phyloP scores from a whole-genome alignment of 2,113 vertebrate genomes.

The Neodon shergylaensis region DNA sequence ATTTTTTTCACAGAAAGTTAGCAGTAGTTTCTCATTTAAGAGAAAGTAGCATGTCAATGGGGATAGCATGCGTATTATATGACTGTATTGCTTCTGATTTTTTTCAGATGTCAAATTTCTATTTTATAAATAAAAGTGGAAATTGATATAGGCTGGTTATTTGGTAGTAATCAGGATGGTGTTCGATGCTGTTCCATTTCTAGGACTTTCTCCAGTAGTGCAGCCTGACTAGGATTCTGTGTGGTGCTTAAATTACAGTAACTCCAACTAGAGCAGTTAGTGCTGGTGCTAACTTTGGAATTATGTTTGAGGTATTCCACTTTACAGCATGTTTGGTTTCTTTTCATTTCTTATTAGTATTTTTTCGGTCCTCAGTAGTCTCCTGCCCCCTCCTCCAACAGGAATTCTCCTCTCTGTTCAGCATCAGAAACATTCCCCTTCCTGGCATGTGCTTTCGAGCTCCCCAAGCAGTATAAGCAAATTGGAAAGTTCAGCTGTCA shows the following conservation, averaged over 20 bases:
- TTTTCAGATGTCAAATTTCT: neutral
- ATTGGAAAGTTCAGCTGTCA: constrained; percentile 89
- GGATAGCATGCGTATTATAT: neutral
- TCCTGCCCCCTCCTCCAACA: constrained; percentile 62
- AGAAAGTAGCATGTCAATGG: neutral
- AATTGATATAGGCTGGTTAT: neutral
- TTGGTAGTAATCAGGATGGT: neutral
- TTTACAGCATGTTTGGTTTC: constrained; percentile 73
- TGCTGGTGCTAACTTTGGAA: constrained; percentile 66
- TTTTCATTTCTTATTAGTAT: constrained; percentile 77
- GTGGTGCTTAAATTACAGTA: constrained; percentile 27
- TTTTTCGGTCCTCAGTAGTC: constrained; percentile 72
- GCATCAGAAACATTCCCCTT: constrained; percentile 84
- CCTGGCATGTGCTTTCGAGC: constrained; percentile 82
- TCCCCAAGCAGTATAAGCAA: constrained; percentile 83
- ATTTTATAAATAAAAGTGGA: constrained; percentile 21
- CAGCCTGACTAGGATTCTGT: constrained; percentile 7
- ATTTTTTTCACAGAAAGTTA: constrained; percentile 36
- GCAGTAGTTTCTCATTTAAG: constrained; percentile 3
- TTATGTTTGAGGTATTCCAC: constrained; percentile 55
- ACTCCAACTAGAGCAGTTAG: constrained; percentile 42
- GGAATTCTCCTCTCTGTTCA: constrained; percentile 81
- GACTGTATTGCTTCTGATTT: neutral
- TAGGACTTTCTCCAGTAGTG: neutral
- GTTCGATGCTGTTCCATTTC: constrained; percentile 25